Evolutionary conservation across 2,113 vertebrate species (phyloP).

Genomic region (Nannobrachium achirus): DNA sequence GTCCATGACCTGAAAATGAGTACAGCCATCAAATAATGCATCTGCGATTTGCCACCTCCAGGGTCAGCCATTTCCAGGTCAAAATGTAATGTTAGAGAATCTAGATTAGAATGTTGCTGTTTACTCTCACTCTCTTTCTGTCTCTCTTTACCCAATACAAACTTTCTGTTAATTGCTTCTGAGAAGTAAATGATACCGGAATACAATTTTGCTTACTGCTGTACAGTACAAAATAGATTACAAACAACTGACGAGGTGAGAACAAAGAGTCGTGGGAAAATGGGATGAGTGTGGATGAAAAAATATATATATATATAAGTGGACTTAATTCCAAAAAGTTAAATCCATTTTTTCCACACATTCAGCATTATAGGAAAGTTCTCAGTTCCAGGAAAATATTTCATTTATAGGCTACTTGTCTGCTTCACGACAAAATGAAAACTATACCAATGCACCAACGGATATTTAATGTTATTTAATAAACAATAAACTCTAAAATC

Average conservation of each 20-base stretch:
- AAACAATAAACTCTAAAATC: too few species aligned
- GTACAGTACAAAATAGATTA: constrained; percentile 36
- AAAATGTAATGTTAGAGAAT: constrained; percentile 55
- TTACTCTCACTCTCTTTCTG: constrained; percentile 21
- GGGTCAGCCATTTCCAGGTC: constrained; percentile 16
- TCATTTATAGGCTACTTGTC: too few species aligned
- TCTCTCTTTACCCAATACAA: constrained; percentile 25
- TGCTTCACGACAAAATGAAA: too few species aligned
- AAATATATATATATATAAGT: too few species aligned
- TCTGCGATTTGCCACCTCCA: background rate
- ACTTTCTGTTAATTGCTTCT: background rate
- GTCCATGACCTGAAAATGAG: constrained; percentile 58
- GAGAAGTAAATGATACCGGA: constrained; percentile 40
- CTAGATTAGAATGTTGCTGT: constrained; percentile 24
- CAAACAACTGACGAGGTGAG: constrained; percentile 13
- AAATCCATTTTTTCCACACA: too few species aligned
- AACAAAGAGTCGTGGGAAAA: background rate
- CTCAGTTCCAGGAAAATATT: too few species aligned
- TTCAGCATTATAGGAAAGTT: too few species aligned
- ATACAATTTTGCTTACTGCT: constrained; percentile 17
- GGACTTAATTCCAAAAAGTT: too few species aligned
- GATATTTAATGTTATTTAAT: too few species aligned
- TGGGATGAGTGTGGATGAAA: too few species aligned
- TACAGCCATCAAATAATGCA: constrained; percentile 24
- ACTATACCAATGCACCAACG: too few species aligned